Base-by-base conservation (phyloP, 2,113 vertebrate genomes). In the Elaphurus davidianus region DNA sequence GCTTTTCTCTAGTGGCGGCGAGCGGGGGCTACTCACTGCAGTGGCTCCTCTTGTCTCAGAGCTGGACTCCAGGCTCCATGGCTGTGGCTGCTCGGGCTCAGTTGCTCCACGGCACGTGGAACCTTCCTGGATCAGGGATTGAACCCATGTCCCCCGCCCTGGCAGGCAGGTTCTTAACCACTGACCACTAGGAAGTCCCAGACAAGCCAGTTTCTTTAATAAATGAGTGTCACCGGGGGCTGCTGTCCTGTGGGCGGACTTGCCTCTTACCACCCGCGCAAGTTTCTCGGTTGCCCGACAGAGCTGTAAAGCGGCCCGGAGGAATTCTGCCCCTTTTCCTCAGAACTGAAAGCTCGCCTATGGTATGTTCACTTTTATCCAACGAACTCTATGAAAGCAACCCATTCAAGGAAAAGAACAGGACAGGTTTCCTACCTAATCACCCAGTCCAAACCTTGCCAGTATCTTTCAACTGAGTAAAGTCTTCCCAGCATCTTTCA, bases 71-170 rank as follows among this genome's bases (percentile, higher is more conserved):
- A 33, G 45, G 76, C 76, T 28, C 76, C 27, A 13, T 5, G 43
- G 76, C 1, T 30, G 27, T 10, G 76, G 27, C 1, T 3, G 0
- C 43, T 30, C 0, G 2, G 43, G 27, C 43, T 79, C 15, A 17
- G 15, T 8, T 9, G 74, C 43, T 28, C 71, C 13, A 8, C 3
- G 7, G 25, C 76, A 79, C 7, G 27, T 28, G 76, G 45, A 10
- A 30, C 30, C 76, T 50, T 79, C 45, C 45, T 23, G 7, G 47
- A 52, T 19, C 47, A n/a, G 47, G 47, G 79, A 23, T 1, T 6
- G 79, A 82, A n/a, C 17, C 78, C 47, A 6, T 4, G 30, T 82
- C 30, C 30, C 17, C 76, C 17, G 15, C 17, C n/a, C 10, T 52
- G 79, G 30, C 17, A 52, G 10, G 17, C 47, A 13, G 47, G 28